These are phyloP conservation scores for Nephrocerus scutellatus DNA, from an alignment of 2,888 invertebrate genomes.

Conservation along the genomic window DNA sequence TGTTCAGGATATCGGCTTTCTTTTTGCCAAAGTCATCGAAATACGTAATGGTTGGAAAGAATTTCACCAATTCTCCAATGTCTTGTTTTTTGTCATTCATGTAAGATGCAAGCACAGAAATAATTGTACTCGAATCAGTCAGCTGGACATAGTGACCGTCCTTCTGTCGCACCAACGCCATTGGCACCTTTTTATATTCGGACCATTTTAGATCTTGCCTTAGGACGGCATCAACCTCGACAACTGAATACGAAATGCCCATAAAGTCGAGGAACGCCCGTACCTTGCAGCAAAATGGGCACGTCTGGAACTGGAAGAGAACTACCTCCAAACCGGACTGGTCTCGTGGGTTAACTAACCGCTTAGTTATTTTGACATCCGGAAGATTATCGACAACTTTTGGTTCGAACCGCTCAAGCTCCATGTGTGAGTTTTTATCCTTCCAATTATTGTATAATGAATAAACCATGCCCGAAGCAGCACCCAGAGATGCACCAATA, in stretches of 20 bases:
- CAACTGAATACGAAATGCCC: constrained; percentile 89
- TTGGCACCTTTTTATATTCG: constrained; percentile 89
- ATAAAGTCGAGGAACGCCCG: constrained; percentile 84
- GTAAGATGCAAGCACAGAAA: constrained; percentile 78
- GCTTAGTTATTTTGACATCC: constrained; percentile 51
- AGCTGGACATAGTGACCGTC: constrained; percentile 73
- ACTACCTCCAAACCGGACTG: constrained; percentile 67
- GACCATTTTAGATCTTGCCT: constrained; percentile 91
- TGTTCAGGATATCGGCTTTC: constrained; percentile 72
- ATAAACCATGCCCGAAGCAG: constrained; percentile 53
- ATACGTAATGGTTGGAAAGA: constrained; percentile 66
- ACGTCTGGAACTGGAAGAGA: constrained; percentile 94
- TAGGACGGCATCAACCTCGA: constrained; percentile 95
- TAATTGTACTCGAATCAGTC: constrained; percentile 89
- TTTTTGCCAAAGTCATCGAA: constrained; percentile 61
- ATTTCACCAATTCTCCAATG: constrained; percentile 64
- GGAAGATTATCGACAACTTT: constrained; percentile 49
- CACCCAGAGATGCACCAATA: constrained; percentile 55
- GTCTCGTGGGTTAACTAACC: constrained; percentile 62
- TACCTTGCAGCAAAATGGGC: constrained; percentile 93
- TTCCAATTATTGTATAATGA: constrained; percentile 35
- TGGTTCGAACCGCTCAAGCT: constrained; percentile 39
- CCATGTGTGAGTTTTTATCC: constrained; percentile 39
- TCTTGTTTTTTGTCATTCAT: constrained; percentile 55
- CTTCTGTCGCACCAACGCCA: constrained; percentile 67